Evolutionary conservation across 2,113 vertebrate genomes (phyloP).

Genomic region (Cololabis saira): DNA sequence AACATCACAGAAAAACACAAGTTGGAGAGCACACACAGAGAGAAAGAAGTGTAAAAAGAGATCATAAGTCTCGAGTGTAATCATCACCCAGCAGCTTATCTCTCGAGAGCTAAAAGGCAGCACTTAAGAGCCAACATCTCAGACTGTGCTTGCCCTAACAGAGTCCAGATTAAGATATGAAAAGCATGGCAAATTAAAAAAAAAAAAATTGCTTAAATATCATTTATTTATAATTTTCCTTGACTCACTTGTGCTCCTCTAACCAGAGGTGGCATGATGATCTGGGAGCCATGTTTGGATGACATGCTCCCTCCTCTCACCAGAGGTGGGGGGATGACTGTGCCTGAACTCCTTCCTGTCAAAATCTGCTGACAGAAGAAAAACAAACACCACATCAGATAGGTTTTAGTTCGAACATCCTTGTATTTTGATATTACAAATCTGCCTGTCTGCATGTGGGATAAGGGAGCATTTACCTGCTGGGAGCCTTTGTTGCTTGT

Average conservation of each 20-base stretch:
- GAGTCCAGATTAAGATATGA: neutral
- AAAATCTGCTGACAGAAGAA: constrained; percentile 70
- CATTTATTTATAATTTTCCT: neutral
- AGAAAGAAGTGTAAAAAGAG: constrained; percentile 52
- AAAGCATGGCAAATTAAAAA: neutral
- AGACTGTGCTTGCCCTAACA: neutral
- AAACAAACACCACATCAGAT: constrained; percentile 1
- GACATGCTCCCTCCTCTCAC: constrained; percentile 86
- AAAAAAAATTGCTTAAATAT: neutral
- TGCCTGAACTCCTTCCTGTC: constrained; percentile 83
- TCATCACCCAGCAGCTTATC: constrained; percentile 24
- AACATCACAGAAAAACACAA: constrained; percentile 39
- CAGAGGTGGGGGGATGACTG: constrained; percentile 91
- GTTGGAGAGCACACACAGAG: constrained; percentile 54
- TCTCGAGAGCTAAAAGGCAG: constrained; percentile 9
- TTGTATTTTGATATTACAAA: neutral
- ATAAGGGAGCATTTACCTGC: constrained; percentile 84
- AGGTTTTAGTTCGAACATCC: neutral
- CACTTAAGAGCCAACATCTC: neutral
- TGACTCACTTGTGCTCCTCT: constrained; percentile 91
- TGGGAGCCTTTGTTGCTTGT: constrained; percentile 86
- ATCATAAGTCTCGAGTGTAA: constrained; percentile 41
- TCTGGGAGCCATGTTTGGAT: constrained; percentile 88
- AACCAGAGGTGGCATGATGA: constrained; percentile 95
- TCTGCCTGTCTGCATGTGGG: neutral